Evolutionary conservation across 2,888 invertebrate species (phyloP), one percentile per base, ranked within the genome.

Genomic region (Gari tellinella): DNA sequence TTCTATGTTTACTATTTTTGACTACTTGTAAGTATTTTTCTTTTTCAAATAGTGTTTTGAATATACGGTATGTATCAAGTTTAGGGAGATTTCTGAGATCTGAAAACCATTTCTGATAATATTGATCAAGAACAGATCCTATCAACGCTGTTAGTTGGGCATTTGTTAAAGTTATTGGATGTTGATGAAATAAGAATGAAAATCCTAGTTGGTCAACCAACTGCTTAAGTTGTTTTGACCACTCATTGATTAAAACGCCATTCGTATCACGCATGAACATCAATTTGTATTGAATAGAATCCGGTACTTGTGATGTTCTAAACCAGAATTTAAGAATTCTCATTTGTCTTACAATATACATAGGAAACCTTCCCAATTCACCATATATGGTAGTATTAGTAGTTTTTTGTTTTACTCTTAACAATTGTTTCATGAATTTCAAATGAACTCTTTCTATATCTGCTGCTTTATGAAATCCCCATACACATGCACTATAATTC

Each of bases 291-390:
- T 12, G 10, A 10, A 40, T 10, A 10, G 40, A 40, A 15, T 40
- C 40, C 10, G 40, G 15, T 10, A 40, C 10, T 40, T 40, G 10
- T 10, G 10, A 40, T 10, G 15, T 10, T 40, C 15, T 12, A 40
- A 40, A 15, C 40, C 40, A 12, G 40, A 12, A 40, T 15, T 43
- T 57, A 10, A 43, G 21, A 23, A 37, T 23, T 7, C 43, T 40
- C 10, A 21, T 19, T 23, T 43, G 15, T 26, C 19, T 15, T 21
- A 21, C 19, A 43, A 7, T 21, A 12, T 43, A 14, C 40, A 57
- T 10, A 10, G 57, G 57, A 15, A 37, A 43, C 31, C n/a, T 25
- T n/a, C 23, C 57, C 7, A 57, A 17, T 43, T 57, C 43, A 7
- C 57, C 57, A 40, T 26, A 15, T 10, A 43, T 14, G 15, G 43